phyloP scores from a whole-genome alignment of 2,113 vertebrate genomes.

The Tringa solitaria region DNA sequence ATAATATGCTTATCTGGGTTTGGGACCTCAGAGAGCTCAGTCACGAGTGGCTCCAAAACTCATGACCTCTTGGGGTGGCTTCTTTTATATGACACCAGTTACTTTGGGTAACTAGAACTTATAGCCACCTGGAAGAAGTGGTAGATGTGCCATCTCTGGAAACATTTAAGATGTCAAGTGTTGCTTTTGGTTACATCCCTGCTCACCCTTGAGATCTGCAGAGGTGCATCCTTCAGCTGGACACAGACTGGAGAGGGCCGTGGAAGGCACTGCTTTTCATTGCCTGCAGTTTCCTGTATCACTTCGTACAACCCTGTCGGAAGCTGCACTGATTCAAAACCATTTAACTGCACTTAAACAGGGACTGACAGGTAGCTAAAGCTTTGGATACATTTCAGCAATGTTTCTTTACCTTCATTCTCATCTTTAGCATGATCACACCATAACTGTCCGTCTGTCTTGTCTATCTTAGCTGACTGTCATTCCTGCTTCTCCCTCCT shows the following conservation, averaged over 20 bases:
- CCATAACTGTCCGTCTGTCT: neutral
- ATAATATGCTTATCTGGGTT: neutral
- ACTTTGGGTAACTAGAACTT: neutral
- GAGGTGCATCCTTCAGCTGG: neutral
- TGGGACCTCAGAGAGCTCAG: neutral
- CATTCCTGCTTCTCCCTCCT: neutral
- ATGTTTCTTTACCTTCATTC: neutral
- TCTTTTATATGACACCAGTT: neutral
- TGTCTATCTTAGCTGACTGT: neutral
- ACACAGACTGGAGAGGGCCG: neutral
- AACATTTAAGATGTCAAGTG: neutral
- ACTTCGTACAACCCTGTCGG: neutral
- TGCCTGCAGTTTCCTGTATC: neutral
- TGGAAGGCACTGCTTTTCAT: neutral
- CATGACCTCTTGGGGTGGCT: fast-evolving
- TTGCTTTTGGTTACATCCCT: neutral
- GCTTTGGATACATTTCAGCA: neutral
- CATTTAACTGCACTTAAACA: neutral
- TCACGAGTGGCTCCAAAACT: neutral
- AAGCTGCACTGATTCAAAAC: neutral
- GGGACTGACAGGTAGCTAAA: neutral
- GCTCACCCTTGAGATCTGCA: neutral
- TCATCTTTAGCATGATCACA: neutral
- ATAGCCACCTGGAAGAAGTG: neutral
- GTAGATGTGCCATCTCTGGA: neutral